phyloP scores from a whole-genome alignment of 2,797 vertebrate species.

The Scleropages formosus region DNA sequence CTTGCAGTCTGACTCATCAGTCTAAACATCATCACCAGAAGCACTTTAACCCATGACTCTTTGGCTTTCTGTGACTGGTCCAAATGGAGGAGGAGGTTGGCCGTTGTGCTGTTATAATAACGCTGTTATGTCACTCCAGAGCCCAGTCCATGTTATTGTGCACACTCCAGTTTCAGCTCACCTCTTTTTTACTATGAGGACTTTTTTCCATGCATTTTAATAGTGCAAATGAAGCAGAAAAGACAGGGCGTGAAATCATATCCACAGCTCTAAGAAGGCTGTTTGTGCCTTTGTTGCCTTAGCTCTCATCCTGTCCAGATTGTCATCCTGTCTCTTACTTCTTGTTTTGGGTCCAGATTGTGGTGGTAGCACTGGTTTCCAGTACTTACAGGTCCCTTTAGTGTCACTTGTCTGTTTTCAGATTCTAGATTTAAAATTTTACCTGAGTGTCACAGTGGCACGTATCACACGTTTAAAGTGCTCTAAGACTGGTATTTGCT shows the following conservation, averaged over 20 bases:
- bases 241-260: slow-evolving; percentile 9
- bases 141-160: slow-evolving; percentile 12
- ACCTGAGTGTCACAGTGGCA: too few species aligned
- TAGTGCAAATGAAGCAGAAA: slow-evolving; percentile 4
- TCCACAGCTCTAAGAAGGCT: slow-evolving; percentile 8
- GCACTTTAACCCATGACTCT: not conserved
- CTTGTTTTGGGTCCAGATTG: not conserved
- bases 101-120: slow-evolving; percentile 5
- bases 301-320: not conserved
- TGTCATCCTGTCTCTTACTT: not conserved
- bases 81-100: not conserved
- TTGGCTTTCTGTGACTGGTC: not conserved
- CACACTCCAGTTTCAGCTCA: not conserved
- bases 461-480: not conserved
- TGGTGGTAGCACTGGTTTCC: not conserved
- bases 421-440: too few species aligned
- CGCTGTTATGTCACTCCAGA: not conserved
- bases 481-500: not conserved
- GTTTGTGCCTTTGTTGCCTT: slow-evolving; percentile 25
- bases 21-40: slow-evolving; percentile 20
- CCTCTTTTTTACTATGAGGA: not conserved
- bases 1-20: not conserved
- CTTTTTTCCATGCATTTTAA: slow-evolving; percentile 1
- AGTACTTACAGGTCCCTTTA: not conserved
- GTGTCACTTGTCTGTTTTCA: too few species aligned